Base-by-base conservation (phyloP, 2,797 vertebrate species). In the Falco naumanni region DNA sequence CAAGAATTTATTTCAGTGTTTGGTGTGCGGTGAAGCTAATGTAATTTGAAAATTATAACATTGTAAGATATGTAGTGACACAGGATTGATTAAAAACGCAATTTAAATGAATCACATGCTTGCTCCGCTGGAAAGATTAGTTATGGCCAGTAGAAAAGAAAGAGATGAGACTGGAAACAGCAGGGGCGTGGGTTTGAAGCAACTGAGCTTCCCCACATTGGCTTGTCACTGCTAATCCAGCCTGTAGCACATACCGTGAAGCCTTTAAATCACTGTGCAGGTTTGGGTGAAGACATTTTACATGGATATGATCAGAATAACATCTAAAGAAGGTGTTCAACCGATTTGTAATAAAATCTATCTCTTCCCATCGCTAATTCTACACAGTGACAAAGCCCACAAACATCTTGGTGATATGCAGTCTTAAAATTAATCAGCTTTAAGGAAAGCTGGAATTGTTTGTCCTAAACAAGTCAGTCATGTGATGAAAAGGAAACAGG, bases 1-100 rank as follows among this genome's bases (percentile, higher is more conserved):
- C 90, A 94, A 59, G 83, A 89, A 90, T 93, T 96, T 95, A 95
- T 96, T 97, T 96, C 45, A 9, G 84, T 77, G 74, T 97, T 95
- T 97, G 85, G 94, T 93, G 96, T 80, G 86, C 51, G 8, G 87
- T 51, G 76, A 96, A 96, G 91, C 94, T 76, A 93, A 97, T 87
- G 91, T 96, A 97, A 97, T 96, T 95, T 92, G 95, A 97, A 97
- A 97, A 97, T 97, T 95, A 83, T 91, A 97, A 93, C 92, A 91
- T 10, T 92, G 94, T 80, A 85, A 89, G 89, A 75, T 77, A 83
- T 34, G 91, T 74, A 92, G 93, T 93, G 96, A 96, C 94, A 95
- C 16, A 92, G 89, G 92, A 97, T 93, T 97, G 97, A 98, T 98
- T 97, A 97, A 97, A 97, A 97, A 93, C 2, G 13, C 94, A 91